Conservation (phyloP, 2,797 vertebrate genomes). For the Helostoma temminkii region DNA sequence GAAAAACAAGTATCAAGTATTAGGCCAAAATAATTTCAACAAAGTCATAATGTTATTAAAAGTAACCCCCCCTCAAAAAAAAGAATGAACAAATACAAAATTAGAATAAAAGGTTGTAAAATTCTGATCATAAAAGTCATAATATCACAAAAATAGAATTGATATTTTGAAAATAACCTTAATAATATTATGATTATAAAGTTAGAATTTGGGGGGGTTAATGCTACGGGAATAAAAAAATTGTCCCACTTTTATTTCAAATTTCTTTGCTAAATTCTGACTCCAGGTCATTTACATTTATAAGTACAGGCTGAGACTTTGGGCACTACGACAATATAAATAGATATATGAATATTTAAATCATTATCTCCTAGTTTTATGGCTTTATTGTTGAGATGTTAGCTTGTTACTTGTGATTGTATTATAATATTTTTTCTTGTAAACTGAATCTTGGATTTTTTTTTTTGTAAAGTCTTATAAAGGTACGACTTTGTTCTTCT, state of each 20-base stretch:
- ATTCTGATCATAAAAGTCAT: background rate
- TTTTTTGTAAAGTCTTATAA: background rate
- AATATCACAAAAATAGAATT: background rate
- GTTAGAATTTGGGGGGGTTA: too few species aligned
- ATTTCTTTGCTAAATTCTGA: background rate
- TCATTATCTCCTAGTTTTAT: background rate
- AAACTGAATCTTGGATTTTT: too few species aligned
- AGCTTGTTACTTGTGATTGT: too few species aligned
- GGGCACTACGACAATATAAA: background rate
- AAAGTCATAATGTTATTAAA: background rate
- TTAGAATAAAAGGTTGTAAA: background rate
- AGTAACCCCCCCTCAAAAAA: too few species aligned
- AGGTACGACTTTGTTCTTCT: background rate
- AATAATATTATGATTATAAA: too few species aligned
- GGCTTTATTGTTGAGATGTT: background rate
- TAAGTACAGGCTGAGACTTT: too few species aligned
- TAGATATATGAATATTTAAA: background rate
- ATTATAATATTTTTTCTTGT: too few species aligned
- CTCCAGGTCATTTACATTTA: background rate
- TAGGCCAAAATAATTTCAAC: background rate
- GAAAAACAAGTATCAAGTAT: background rate
- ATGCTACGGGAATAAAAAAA: too few species aligned
- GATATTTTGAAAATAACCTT: background rate
- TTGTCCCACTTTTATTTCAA: too few species aligned
- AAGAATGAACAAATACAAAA: background rate